These are phyloP conservation scores for Loxodonta africana DNA, from an alignment of 2,113 vertebrate genomes.

Conservation along the genomic window DNA sequence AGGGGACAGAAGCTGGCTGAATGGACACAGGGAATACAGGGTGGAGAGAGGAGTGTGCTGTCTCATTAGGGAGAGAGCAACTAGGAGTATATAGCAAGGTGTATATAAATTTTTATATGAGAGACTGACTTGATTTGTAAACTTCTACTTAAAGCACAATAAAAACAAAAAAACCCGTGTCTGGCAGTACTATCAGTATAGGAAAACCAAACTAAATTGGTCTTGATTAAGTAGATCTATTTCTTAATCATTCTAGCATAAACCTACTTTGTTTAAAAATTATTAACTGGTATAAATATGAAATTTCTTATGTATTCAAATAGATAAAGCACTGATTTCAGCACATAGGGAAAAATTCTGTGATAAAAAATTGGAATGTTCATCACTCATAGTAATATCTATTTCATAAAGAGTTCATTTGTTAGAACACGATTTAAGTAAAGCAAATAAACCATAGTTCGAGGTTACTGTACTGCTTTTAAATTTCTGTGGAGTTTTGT, in stretches of 20 bases:
- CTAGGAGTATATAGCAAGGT: too few relatives aligned
- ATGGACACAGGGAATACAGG: too few relatives aligned
- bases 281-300: neutral
- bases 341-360: neutral
- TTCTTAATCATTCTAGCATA: constrained; percentile 46
- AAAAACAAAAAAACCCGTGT: neutral
- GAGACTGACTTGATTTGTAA: too few relatives aligned
- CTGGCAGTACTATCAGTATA: neutral
- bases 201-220: neutral
- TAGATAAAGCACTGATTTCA: constrained; percentile 53
- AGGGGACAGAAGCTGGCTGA: too few relatives aligned
- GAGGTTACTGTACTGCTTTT: neutral
- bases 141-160: too few relatives aligned
- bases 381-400: constrained; percentile 14
- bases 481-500: constrained; percentile 47
- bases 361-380: constrained; percentile 39
- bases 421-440: constrained; percentile 44
- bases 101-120: too few relatives aligned
- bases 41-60: too few relatives aligned
- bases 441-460: constrained; percentile 51
- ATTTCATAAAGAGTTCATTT: constrained; percentile 50
- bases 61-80: too few relatives aligned
- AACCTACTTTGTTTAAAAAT: constrained; percentile 54
- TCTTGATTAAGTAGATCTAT: neutral
- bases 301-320: constrained; percentile 47